Percentiles rank a stretch among this genome's conserved stretches.
phyloP scores from a whole-genome alignment of 2,888 invertebrate genomes.

The Pandemis cinnamomeana region DNA sequence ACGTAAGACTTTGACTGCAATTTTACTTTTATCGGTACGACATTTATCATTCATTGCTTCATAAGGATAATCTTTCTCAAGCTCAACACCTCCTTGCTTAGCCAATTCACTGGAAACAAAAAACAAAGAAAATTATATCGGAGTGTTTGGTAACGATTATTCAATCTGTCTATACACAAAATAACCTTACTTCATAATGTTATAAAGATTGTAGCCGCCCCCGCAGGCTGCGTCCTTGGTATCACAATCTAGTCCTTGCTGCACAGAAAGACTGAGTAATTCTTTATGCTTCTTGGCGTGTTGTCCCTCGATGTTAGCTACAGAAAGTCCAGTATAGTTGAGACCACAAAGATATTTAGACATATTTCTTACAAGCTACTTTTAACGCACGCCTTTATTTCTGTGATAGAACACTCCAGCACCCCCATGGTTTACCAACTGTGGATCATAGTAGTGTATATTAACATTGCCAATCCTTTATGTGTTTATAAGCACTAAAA shows the following conservation, averaged over 20 bases:
- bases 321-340: neutral
- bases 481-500: no score
- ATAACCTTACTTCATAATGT: neutral
- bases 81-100: neutral
- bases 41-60: neutral
- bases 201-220: neutral
- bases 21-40: neutral
- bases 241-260: neutral
- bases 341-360: no score
- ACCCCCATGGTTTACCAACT: no score
- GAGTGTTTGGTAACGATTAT: neutral
- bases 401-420: no score
- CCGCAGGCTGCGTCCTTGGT: neutral
- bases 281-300: neutral
- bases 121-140: neutral
- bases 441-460: neutral
- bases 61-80: neutral
- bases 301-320: neutral
- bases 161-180: neutral
- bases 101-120: neutral
- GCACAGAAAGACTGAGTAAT: neutral
- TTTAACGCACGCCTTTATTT: no score
- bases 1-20: neutral
- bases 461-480: neutral
- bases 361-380: no score